A percentile compares a stretch with the other conserved stretches of the same genome.
Conservation (phyloP, 37 sponge, comb jelly and placozoan species). For the Beroe forskalii region DNA sequence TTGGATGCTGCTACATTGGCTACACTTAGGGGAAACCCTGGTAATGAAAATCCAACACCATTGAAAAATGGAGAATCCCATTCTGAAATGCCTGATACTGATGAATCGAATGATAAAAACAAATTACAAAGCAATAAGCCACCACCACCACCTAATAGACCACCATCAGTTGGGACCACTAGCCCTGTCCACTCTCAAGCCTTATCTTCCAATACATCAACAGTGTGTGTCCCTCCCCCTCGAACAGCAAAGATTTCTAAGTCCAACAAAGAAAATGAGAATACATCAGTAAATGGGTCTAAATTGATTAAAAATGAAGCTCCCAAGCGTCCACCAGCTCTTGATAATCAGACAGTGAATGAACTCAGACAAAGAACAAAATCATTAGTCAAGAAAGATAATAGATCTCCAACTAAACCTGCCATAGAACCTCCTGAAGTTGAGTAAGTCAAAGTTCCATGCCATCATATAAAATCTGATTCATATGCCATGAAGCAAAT, state of each 20-base stretch:
- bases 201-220: not conserved
- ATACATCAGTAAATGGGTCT: not conserved
- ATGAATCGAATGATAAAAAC: not conserved
- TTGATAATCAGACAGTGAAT: not conserved
- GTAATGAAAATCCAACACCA: not conserved
- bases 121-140: not conserved
- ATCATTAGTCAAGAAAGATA: not conserved
- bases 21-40: not conserved
- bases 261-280: not conserved
- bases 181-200: not conserved
- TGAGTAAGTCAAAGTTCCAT: not conserved
- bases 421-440: not conserved
- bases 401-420: not conserved
- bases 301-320: not conserved
- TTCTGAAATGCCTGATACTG: not conserved
- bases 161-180: not conserved
- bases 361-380: not conserved
- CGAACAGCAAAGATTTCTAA: not conserved
- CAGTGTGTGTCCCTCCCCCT: not conserved
- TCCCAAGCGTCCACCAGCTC: constrained; percentile 29
- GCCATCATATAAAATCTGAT: too few relatives aligned
- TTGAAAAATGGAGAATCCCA: not conserved
- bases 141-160: not conserved
- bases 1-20: not conserved
- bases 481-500: too few relatives aligned